Percentiles rank a stretch among this genome's conserved stretches.
Conservation (phyloP, 2,113 vertebrate genomes). For the Notarius quadriscutis region DNA sequence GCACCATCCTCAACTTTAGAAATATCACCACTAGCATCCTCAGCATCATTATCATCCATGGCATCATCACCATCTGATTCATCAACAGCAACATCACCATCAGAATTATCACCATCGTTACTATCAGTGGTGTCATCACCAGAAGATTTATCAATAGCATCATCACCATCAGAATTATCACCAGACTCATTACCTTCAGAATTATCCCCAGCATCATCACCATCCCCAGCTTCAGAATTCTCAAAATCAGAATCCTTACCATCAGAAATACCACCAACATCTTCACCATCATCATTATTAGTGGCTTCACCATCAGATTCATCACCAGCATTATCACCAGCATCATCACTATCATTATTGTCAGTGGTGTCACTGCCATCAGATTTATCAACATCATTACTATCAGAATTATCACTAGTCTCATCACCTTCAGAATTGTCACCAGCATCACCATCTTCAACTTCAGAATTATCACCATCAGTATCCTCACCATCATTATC, state of each 20-base stretch:
- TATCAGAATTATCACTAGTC: neutral
- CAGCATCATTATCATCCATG: neutral
- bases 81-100: neutral
- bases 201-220: neutral
- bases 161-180: neutral
- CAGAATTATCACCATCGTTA: neutral
- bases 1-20: neutral
- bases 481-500: conserved; percentile 6
- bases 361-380: neutral
- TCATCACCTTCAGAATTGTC: neutral
- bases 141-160: neutral
- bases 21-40: neutral
- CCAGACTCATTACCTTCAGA: neutral
- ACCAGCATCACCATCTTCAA: neutral
- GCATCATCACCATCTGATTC: neutral
- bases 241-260: neutral
- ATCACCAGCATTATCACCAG: neutral
- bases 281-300: neutral
- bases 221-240: neutral
- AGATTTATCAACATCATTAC: neutral
- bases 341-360: neutral
- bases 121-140: neutral
- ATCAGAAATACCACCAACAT: neutral
- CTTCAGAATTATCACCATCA: neutral
- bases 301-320: neutral